Conservation (phyloP, 2,113 vertebrate species). For the Bubo bubo region DNA sequence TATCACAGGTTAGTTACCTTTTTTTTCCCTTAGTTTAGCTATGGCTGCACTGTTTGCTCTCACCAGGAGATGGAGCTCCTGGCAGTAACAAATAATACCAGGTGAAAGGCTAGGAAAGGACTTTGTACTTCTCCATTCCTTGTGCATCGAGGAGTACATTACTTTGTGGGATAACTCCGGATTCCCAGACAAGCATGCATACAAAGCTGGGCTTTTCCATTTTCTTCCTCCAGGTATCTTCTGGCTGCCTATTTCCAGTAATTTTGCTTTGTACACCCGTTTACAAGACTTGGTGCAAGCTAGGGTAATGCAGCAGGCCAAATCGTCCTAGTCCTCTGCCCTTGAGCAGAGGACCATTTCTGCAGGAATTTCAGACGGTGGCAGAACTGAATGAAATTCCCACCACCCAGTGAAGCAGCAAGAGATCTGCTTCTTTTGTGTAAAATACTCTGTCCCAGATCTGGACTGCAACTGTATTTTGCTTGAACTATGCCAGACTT, state of each 20-base stretch:
- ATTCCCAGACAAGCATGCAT: neutral
- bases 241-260: neutral
- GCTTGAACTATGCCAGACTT: neutral
- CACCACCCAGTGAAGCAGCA: neutral
- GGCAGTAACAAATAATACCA: neutral
- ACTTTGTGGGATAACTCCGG: neutral
- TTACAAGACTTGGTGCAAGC: neutral
- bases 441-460: neutral
- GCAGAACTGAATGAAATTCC: neutral
- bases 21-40: neutral
- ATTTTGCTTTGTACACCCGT: neutral
- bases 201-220: neutral
- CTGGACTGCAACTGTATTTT: neutral
- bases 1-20: slow-evolving; percentile 72
- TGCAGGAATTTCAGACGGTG: neutral
- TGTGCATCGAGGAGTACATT: neutral
- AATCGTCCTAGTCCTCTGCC: neutral
- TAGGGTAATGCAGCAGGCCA: neutral
- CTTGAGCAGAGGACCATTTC: neutral
- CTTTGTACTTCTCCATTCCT: neutral
- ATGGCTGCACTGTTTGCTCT: neutral
- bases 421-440: neutral
- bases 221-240: neutral
- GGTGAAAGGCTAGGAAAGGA: neutral
- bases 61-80: neutral